Evolutionary conservation across 2,888 invertebrate species (phyloP).

Genomic region (Acheta domesticus): DNA sequence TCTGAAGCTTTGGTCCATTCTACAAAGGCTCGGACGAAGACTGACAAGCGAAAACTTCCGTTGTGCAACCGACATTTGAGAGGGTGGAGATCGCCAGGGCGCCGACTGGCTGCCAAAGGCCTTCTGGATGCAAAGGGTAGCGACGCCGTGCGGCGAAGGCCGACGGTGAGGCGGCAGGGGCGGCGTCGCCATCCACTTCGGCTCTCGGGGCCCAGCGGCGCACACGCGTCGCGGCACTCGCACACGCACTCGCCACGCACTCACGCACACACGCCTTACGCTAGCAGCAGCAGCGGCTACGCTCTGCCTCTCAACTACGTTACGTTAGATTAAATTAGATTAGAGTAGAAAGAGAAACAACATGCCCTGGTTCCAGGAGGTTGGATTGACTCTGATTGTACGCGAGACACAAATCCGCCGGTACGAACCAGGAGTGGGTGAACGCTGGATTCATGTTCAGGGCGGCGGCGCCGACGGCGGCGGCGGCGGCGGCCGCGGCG

Average conservation of each 20-base stretch:
- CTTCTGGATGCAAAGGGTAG: too few relatives aligned
- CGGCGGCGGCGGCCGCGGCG: slow-evolving; percentile 56
- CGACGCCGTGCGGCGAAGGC: too few relatives aligned
- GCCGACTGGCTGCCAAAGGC: too few relatives aligned
- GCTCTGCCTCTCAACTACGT: not conserved
- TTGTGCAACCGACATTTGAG: too few relatives aligned
- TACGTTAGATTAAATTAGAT: not conserved
- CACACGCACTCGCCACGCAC: not conserved
- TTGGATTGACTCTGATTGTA: slow-evolving; percentile 71
- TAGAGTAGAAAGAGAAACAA: slow-evolving; percentile 40
- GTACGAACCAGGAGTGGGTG: slow-evolving; percentile 86
- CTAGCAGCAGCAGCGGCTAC: not conserved
- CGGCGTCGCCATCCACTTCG: too few relatives aligned
- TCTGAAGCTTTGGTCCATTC: too few relatives aligned
- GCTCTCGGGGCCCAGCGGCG: too few relatives aligned
- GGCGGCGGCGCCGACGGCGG: slow-evolving; percentile 49
- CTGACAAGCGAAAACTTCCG: too few relatives aligned
- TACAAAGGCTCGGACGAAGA: too few relatives aligned
- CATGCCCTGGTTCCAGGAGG: slow-evolving; percentile 91
- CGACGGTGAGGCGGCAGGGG: too few relatives aligned
- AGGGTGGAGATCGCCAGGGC: too few relatives aligned
- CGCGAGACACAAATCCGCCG: slow-evolving; percentile 87
- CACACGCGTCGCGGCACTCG: too few relatives aligned
- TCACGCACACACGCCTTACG: not conserved
- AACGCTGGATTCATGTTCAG: slow-evolving; percentile 58